phyloP scores from a whole-genome alignment of 2,888 invertebrate species.

The Heteropelma amictum region DNA sequence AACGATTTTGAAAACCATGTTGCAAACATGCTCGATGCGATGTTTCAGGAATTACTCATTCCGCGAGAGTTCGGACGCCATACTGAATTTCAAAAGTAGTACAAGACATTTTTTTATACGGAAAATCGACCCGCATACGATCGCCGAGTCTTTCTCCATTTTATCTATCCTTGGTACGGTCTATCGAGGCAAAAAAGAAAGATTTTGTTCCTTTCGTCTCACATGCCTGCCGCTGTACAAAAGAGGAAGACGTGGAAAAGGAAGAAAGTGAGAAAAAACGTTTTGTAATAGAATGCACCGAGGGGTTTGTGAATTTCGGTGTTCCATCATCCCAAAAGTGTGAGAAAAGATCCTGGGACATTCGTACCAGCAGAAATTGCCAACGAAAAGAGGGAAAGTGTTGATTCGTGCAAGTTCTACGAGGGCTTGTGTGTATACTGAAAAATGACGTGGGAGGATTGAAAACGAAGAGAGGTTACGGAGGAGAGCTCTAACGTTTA shows the following conservation, averaged over 20 bases:
- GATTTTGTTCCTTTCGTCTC: constrained; percentile 4
- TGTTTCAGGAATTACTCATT: no score
- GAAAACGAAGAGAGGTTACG: constrained; percentile 15
- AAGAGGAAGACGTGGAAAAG: neutral
- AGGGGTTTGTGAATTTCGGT: neutral
- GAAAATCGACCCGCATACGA: constrained; percentile 14
- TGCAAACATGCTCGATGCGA: no score
- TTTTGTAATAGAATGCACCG: constrained; percentile 3
- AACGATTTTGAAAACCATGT: no score
- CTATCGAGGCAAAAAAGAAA: constrained; percentile 17
- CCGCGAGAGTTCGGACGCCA: no score
- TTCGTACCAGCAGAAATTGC: constrained; percentile 29
- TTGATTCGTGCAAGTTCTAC: constrained; percentile 57
- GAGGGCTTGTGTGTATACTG: constrained; percentile 3
- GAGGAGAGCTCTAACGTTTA: no score
- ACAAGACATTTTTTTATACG: no score
- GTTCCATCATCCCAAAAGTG: constrained; percentile 26
- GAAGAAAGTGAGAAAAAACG: neutral
- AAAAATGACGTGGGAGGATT: constrained; percentile 2
- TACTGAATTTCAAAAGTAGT: no score
- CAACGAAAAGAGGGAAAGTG: neutral
- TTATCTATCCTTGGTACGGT: constrained; percentile 25
- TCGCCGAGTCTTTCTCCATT: constrained; percentile 5
- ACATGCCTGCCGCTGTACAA: neutral
- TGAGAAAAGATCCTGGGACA: constrained; percentile 12